These are phyloP conservation scores for Valencia hispanica DNA, from an alignment of 2,797 vertebrate genomes.

Conservation along the genomic window DNA sequence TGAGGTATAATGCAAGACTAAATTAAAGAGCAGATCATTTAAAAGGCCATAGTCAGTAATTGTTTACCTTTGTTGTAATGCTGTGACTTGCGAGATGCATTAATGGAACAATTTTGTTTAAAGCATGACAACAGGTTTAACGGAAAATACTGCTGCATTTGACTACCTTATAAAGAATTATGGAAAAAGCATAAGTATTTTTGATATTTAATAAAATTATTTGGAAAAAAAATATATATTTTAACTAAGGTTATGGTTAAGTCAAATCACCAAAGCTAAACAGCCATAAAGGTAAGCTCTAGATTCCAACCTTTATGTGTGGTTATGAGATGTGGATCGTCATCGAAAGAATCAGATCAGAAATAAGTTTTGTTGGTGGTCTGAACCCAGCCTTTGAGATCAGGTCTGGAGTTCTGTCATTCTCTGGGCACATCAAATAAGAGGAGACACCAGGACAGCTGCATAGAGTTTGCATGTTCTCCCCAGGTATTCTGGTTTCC, in stretches of 20 bases:
- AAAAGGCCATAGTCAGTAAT: constrained; percentile 5
- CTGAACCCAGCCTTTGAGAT: neutral
- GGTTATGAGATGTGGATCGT: neutral
- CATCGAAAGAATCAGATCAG: neutral
- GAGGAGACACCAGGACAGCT: neutral
- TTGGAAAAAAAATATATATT: no score
- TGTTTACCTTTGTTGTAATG: constrained; percentile 19
- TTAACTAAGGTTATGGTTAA: no score
- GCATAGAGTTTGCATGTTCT: no score
- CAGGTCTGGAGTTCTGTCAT: neutral
- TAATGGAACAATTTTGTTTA: constrained; percentile 23
- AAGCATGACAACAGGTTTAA: constrained; percentile 17
- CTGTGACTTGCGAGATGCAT: constrained; percentile 9
- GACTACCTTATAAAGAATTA: neutral
- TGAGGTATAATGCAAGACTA: constrained; percentile 8
- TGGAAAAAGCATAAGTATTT: neutral
- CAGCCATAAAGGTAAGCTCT: neutral
- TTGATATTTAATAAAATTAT: neutral
- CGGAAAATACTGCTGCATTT: neutral
- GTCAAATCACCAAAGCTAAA: neutral
- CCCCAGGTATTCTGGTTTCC: no score
- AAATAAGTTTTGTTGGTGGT: no score
- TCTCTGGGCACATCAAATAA: neutral
- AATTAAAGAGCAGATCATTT: constrained; percentile 5
- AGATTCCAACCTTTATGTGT: neutral